Conservation (phyloP, 1,140 invertebrate species). For the Drosophila sulfurigaster region DNA sequence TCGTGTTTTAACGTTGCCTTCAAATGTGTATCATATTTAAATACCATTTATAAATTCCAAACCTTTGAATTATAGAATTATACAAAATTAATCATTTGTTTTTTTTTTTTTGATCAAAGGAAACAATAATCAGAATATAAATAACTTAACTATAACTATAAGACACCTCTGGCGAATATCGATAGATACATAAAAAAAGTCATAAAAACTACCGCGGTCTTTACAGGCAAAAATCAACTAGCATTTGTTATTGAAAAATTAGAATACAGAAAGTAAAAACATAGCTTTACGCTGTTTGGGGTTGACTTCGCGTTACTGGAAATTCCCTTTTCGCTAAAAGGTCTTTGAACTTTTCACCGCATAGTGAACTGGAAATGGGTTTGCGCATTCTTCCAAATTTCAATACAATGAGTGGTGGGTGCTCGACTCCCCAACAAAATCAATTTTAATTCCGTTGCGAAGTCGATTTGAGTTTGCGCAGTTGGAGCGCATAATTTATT, state of each 20-base stretch:
- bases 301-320: slow-evolving; percentile 46
- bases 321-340: slow-evolving; percentile 32
- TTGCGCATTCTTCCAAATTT: slow-evolving; percentile 65
- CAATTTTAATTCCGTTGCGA: slow-evolving; percentile 76
- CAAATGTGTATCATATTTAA: too few relatives aligned
- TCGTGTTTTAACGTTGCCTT: too few relatives aligned
- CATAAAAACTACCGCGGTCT: too few relatives aligned
- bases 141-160: too few relatives aligned
- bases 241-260: background rate
- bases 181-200: too few relatives aligned
- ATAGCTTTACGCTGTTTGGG: slow-evolving; percentile 52
- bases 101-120: too few relatives aligned
- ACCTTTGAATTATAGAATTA: too few relatives aligned
- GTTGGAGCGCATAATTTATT: slow-evolving; percentile 49
- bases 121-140: too few relatives aligned
- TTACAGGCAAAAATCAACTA: too few relatives aligned
- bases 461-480: slow-evolving; percentile 76
- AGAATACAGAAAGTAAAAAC: slow-evolving; percentile 66
- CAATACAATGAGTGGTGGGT: slow-evolving; percentile 46
- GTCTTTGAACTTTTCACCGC: slow-evolving; percentile 70
- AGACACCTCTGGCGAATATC: too few relatives aligned
- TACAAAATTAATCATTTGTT: too few relatives aligned
- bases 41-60: too few relatives aligned
- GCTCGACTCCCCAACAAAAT: slow-evolving; percentile 36
- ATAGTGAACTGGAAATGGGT: slow-evolving; percentile 72